A percentile compares a stretch with the other conserved stretches of the same genome.
Conservation (phyloP, 2,888 invertebrate species). For the Nowickia ferox region DNA sequence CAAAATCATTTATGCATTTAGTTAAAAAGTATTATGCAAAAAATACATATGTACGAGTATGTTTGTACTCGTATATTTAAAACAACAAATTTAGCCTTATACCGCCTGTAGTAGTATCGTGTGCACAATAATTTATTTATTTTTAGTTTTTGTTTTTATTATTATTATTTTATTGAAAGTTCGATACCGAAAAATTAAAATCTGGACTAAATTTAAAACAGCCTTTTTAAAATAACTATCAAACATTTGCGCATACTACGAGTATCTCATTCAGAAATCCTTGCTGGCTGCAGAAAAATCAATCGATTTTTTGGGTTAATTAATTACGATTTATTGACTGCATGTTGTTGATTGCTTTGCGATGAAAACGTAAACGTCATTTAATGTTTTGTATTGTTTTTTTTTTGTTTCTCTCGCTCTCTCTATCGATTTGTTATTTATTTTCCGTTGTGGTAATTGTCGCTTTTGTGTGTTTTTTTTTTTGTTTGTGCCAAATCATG, state of each 20-base stretch:
- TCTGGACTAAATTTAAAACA: slow-evolving; percentile 23
- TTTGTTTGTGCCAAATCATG: slow-evolving; percentile 56
- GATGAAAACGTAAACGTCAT: slow-evolving; percentile 66
- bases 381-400: slow-evolving; percentile 32
- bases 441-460: slow-evolving; percentile 63
- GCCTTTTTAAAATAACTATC: not conserved
- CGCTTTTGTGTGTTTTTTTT: slow-evolving; percentile 61
- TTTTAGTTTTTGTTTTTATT: slow-evolving; percentile 8
- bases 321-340: slow-evolving; percentile 83
- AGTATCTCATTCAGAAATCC: slow-evolving; percentile 44
- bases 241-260: not conserved
- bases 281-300: slow-evolving; percentile 50
- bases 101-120: slow-evolving; percentile 5
- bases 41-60: not conserved
- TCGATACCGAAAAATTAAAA: slow-evolving; percentile 46
- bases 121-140: slow-evolving; percentile 40
- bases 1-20: slow-evolving; percentile 70
- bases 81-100: slow-evolving; percentile 22
- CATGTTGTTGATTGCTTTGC: slow-evolving; percentile 80
- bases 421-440: slow-evolving; percentile 53
- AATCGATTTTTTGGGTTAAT: slow-evolving; percentile 77
- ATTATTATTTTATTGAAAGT: slow-evolving; percentile 50
- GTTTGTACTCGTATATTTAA: no score
- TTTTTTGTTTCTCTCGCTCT: slow-evolving; percentile 15
- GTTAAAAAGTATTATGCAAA: slow-evolving; percentile 64